Percentiles rank a stretch among this genome's conserved stretches.
Evolutionary conservation across 2,888 invertebrate species (phyloP).

Genomic region (Andrena fulva): DNA sequence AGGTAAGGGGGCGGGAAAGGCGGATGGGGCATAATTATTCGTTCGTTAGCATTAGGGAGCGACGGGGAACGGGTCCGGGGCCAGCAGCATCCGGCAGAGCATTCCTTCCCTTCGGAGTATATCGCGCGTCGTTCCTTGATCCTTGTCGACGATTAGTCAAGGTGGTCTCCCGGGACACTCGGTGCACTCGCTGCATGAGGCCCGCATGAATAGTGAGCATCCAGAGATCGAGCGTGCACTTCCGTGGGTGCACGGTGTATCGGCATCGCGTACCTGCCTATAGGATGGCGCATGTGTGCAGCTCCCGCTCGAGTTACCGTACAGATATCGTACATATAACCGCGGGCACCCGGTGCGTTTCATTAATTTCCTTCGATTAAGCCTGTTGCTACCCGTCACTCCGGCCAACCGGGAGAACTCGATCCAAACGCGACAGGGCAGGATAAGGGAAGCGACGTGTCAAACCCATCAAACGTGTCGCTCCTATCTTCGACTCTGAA

Average conservation of each 20-base stretch:
- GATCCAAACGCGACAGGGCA: background rate
- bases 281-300: background rate
- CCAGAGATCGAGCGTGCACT: conserved; percentile 1
- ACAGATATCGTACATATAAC: background rate
- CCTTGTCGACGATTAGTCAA: conserved; percentile 57
- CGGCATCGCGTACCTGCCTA: background rate
- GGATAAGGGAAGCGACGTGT: background rate
- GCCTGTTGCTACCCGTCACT: background rate
- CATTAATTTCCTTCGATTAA: background rate
- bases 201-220: conserved; percentile 1
- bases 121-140: conserved; percentile 23
- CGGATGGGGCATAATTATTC: conserved; percentile 35
- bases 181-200: background rate
- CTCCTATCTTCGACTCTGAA: too few relatives aligned
- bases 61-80: background rate
- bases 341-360: background rate
- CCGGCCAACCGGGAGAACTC: background rate
- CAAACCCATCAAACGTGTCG: background rate
- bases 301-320: background rate
- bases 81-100: conserved; percentile 11
- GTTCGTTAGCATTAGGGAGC: conserved; percentile 49
- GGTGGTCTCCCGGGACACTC: conserved; percentile 35
- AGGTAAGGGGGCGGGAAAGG: background rate
- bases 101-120: background rate
- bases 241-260: conserved; percentile 22